phyloP scores from a whole-genome alignment of 2,797 vertebrate genomes.

The Esox masquinongy region DNA sequence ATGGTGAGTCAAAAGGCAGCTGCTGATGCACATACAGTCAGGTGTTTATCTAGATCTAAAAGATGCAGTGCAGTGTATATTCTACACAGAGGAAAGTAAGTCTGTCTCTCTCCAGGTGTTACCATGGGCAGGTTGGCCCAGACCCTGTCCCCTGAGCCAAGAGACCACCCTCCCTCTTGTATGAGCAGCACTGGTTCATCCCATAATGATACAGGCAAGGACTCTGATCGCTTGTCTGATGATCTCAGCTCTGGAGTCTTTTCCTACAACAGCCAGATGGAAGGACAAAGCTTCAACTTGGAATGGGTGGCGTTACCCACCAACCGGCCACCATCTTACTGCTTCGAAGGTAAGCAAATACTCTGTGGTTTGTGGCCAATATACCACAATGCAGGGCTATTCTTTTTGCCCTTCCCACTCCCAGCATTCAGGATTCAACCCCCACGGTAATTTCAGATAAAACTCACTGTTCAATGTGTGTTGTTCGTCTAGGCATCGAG shows the following conservation, averaged over 20 bases:
- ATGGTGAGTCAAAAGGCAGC: conserved; percentile 69
- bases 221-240: conserved; percentile 84
- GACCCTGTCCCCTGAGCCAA: conserved; percentile 84
- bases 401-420: neutral
- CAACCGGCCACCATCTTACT: conserved; percentile 75
- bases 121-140: conserved; percentile 75
- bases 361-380: neutral
- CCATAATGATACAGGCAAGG: conserved; percentile 84
- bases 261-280: conserved; percentile 84
- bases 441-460: too few species aligned
- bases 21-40: neutral
- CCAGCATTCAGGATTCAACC: too few species aligned
- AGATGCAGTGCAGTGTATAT: neutral
- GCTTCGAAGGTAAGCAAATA: conserved; percentile 80
- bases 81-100: neutral
- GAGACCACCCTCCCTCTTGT: conserved; percentile 86
- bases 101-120: conserved; percentile 69
- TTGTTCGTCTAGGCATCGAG: conserved; percentile 81
- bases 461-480: neutral
- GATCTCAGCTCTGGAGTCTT: conserved; percentile 94
- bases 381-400: neutral
- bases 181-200: conserved; percentile 83
- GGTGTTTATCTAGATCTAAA: neutral
- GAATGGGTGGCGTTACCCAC: conserved; percentile 79
- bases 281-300: conserved; percentile 77